Conservation (phyloP, 1,140 invertebrate genomes). For the Sarcophaga peregrina region DNA sequence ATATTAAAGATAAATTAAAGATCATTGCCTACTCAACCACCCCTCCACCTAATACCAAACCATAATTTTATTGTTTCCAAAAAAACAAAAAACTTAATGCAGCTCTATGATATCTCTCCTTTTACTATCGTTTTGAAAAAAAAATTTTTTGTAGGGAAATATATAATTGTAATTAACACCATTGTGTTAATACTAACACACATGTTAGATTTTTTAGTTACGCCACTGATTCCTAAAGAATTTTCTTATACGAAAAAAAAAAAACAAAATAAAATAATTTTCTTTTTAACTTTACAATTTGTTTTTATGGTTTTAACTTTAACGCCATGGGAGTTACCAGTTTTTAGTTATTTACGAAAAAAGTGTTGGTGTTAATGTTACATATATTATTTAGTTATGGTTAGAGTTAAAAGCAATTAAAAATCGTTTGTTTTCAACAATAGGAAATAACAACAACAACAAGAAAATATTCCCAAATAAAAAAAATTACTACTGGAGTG, state of each 20-base stretch:
- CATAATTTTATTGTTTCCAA: too few relatives aligned
- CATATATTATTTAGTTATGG: slow-evolving; percentile 12
- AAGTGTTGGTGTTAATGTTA: neutral
- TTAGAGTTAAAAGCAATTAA: neutral
- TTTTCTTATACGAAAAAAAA: neutral
- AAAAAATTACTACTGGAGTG: neutral
- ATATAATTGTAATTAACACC: neutral
- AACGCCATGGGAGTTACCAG: neutral
- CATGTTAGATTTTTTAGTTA: neutral
- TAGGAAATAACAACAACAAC: neutral
- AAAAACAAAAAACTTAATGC: too few relatives aligned
- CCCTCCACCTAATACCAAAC: too few relatives aligned
- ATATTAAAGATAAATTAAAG: too few relatives aligned
- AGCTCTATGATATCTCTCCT: too few relatives aligned
- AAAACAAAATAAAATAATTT: too few relatives aligned
- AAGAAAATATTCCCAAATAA: neutral
- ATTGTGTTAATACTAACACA: neutral
- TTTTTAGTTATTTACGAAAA: neutral
- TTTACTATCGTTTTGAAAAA: too few relatives aligned
- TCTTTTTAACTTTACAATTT: neutral
- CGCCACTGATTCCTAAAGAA: neutral
- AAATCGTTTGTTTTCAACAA: neutral
- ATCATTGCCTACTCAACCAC: too few relatives aligned
- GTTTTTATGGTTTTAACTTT: neutral
- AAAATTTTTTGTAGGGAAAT: too few relatives aligned